These are phyloP conservation scores for Fragum fragum DNA, from an alignment of 2,888 invertebrate species.

Conservation along the genomic window DNA sequence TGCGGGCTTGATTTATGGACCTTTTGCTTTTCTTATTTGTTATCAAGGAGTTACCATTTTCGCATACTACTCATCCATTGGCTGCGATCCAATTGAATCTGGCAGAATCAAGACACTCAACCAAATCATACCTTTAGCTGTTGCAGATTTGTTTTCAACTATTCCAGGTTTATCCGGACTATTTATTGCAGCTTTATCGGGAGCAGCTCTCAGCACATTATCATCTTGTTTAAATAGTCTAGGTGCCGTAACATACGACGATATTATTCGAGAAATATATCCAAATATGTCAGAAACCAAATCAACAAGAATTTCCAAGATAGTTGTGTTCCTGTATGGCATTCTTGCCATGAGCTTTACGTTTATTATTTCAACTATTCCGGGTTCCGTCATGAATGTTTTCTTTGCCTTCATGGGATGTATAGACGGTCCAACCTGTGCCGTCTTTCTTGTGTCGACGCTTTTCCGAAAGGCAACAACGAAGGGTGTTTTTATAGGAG, in stretches of 20 bases:
- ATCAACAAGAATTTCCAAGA: neutral
- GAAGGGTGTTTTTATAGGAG: conserved; percentile 4
- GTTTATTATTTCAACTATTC: neutral
- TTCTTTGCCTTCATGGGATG: conserved; percentile 7
- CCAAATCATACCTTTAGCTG: conserved; percentile 50
- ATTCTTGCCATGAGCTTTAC: neutral
- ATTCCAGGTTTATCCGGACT: conserved; percentile 51
- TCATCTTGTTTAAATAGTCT: conserved; percentile 54
- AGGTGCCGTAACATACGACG: conserved; percentile 51
- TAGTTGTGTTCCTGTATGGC: neutral
- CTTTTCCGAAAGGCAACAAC: neutral
- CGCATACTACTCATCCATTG: conserved; percentile 39
- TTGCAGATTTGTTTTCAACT: conserved; percentile 46
- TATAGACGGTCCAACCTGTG: conserved; percentile 10
- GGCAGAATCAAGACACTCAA: conserved; percentile 46
- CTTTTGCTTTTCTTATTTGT: neutral
- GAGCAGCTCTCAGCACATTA: conserved; percentile 51
- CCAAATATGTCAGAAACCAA: neutral
- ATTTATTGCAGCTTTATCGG: conserved; percentile 51
- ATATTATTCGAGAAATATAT: conserved; percentile 42
- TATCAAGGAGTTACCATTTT: conserved; percentile 43
- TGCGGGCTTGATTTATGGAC: neutral
- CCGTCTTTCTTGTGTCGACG: conserved; percentile 1
- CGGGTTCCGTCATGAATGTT: conserved; percentile 11
- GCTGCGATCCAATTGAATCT: conserved; percentile 53